A percentile compares a stretch with the other conserved stretches of the same genome.
Conservation (phyloP, 2,888 invertebrate species). For the Timandra comae region DNA sequence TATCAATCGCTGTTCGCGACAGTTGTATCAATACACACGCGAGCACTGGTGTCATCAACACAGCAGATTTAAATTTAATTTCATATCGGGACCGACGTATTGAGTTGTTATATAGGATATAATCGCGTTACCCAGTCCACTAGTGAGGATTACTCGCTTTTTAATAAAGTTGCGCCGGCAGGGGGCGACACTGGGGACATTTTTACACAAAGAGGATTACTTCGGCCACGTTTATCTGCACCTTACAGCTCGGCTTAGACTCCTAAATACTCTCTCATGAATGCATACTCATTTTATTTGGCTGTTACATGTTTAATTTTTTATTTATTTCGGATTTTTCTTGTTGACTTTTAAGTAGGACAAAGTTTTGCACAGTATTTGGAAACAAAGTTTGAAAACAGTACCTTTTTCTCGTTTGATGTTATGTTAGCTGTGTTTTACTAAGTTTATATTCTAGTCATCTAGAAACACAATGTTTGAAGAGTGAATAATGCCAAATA, state of each 20-base stretch:
- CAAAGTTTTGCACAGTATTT: too few relatives aligned
- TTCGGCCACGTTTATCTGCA: conserved; percentile 71
- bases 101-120: conserved; percentile 68
- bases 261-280: conserved; percentile 62
- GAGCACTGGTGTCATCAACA: conserved; percentile 39
- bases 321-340: too few relatives aligned
- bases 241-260: conserved; percentile 72
- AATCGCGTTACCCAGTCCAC: conserved; percentile 75
- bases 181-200: conserved; percentile 69
- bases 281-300: conserved; percentile 56
- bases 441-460: too few relatives aligned
- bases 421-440: too few relatives aligned
- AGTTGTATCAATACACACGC: neutral
- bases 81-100: conserved; percentile 62
- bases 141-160: conserved; percentile 73
- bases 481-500: neutral
- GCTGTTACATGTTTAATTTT: conserved; percentile 6
- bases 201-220: conserved; percentile 76
- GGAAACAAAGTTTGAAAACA: too few relatives aligned
- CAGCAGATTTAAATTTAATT: conserved; percentile 68
- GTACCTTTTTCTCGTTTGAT: too few relatives aligned
- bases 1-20: too few relatives aligned
- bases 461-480: too few relatives aligned
- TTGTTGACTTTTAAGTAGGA: too few relatives aligned
- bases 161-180: conserved; percentile 67